Conservation (phyloP, 2,888 invertebrate genomes). For the Galeruca laticollis region DNA sequence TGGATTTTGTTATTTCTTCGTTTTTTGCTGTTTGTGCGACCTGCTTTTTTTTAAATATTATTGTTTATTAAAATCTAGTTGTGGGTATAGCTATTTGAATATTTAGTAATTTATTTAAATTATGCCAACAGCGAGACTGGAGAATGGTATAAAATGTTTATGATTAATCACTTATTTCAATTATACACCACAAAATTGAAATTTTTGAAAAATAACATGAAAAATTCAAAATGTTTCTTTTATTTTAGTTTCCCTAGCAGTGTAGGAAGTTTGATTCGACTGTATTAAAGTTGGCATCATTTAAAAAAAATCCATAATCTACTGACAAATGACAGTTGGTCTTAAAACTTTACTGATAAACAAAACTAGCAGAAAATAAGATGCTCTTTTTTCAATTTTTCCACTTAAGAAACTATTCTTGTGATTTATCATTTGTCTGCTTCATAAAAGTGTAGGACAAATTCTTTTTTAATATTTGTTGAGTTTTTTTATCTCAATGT, state of each 20-base stretch:
- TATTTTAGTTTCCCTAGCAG: too few species aligned
- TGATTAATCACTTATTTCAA: too few species aligned
- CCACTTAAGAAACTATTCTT: too few species aligned
- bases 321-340: background rate
- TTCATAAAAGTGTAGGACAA: too few species aligned
- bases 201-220: too few species aligned
- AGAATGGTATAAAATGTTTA: too few species aligned
- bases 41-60: slow-evolving; percentile 29
- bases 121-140: too few species aligned
- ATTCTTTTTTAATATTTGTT: too few species aligned
- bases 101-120: background rate
- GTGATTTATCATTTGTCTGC: too few species aligned
- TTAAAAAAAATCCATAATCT: background rate
- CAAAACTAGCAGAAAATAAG: background rate
- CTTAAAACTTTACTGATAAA: background rate
- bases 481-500: too few species aligned
- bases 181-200: too few species aligned
- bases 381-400: background rate
- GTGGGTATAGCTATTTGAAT: background rate
- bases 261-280: background rate
- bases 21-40: slow-evolving; percentile 35
- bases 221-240: too few species aligned
- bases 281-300: background rate
- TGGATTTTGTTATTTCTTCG: slow-evolving; percentile 15
- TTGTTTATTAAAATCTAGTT: background rate